A percentile compares a stretch with the other conserved stretches of the same genome.
Evolutionary conservation across 2,888 invertebrate genomes (phyloP).

Genomic region (Oxyteleia sp.): DNA sequence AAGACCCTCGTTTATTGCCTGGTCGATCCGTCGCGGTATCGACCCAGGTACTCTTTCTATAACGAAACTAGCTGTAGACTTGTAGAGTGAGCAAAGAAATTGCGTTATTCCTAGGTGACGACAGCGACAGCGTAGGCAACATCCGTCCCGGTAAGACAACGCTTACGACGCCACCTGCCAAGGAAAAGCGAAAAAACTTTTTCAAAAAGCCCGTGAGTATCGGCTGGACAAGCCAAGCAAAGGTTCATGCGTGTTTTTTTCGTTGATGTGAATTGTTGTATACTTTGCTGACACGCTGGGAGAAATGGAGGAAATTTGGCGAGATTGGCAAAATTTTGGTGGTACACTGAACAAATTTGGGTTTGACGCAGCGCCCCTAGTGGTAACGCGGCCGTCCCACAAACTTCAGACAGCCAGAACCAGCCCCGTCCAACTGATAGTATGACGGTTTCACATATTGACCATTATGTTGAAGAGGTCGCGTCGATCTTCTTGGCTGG

Average conservation of each 20-base stretch:
- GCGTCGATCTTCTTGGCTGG: too few species aligned
- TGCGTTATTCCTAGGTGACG: conserved; percentile 91
- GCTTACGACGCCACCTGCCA: conserved; percentile 95
- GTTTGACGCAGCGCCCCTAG: too few species aligned
- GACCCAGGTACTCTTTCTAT: conserved; percentile 52
- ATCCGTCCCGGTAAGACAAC: conserved; percentile 93
- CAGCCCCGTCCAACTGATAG: too few species aligned
- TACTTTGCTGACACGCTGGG: too few species aligned
- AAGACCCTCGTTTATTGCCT: conserved; percentile 79
- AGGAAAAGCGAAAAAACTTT: conserved; percentile 99
- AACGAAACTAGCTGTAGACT: conserved; percentile 59
- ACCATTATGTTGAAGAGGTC: too few species aligned
- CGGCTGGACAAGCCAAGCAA: conserved; percentile 27
- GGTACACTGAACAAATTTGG: too few species aligned
- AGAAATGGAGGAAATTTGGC: too few species aligned
- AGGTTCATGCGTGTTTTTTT: conserved; percentile 44
- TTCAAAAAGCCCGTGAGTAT: conserved; percentile 94
- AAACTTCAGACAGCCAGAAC: too few species aligned
- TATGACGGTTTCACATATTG: too few species aligned
- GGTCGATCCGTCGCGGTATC: conserved; percentile 74
- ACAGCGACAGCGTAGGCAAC: conserved; percentile 96
- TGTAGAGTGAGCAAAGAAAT: conserved; percentile 71
- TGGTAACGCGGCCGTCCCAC: too few species aligned
- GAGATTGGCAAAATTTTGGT: too few species aligned
- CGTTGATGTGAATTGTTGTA: conserved; percentile 12